Percentiles rank a stretch among this genome's conserved stretches.
These are phyloP conservation scores for Morpho achilles DNA, from an alignment of 2,888 invertebrate species.

Conservation along the genomic window DNA sequence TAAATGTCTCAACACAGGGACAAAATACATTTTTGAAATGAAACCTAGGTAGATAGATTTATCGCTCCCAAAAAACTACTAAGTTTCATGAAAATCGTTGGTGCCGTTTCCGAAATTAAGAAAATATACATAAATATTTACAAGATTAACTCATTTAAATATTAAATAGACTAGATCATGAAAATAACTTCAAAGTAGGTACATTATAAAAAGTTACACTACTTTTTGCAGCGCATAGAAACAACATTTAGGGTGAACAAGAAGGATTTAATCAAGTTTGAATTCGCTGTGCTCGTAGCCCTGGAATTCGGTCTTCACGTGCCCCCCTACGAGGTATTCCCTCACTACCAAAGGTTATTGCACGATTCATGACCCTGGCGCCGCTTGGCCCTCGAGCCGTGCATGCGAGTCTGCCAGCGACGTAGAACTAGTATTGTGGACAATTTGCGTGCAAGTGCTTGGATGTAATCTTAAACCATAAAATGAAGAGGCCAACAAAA, in stretches of 20 bases:
- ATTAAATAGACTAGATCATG: too few relatives aligned
- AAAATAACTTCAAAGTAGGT: too few relatives aligned
- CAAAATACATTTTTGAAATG: too few relatives aligned
- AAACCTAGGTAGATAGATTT: too few relatives aligned
- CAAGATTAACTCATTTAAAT: too few relatives aligned
- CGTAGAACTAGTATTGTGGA: slow-evolving; percentile 60
- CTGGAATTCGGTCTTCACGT: slow-evolving; percentile 96
- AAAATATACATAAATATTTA: too few relatives aligned
- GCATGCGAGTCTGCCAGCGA: slow-evolving; percentile 33
- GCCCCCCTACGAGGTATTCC: slow-evolving; percentile 94
- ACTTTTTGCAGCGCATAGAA: slow-evolving; percentile 87
- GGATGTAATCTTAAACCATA: slow-evolving; percentile 39
- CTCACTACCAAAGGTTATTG: slow-evolving; percentile 95
- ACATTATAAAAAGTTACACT: background rate
- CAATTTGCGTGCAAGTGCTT: slow-evolving; percentile 46
- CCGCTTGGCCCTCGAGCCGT: slow-evolving; percentile 38
- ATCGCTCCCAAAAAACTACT: too few relatives aligned
- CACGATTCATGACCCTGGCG: slow-evolving; percentile 91
- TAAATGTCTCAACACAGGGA: too few relatives aligned
- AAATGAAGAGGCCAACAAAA: too few relatives aligned
- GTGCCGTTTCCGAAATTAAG: too few relatives aligned
- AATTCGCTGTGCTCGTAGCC: slow-evolving; percentile 96
- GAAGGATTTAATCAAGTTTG: slow-evolving; percentile 93
- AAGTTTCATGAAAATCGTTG: too few relatives aligned
- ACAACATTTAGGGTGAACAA: slow-evolving; percentile 93